Evolutionary conservation across 2,888 invertebrate genomes (phyloP), one percentile per base, ranked within the genome.

Genomic region (Cerastis rubricosa): DNA sequence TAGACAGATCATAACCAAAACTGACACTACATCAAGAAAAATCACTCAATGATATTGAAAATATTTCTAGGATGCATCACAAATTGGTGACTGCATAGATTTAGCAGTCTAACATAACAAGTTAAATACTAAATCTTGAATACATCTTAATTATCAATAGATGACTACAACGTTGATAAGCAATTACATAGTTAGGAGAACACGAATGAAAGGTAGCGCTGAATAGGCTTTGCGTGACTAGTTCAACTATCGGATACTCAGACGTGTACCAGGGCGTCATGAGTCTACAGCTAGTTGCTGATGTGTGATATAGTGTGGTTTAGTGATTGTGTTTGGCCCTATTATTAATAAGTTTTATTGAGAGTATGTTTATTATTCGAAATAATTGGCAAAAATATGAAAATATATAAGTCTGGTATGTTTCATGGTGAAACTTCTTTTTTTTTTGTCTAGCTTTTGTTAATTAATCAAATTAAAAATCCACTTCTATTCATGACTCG

Each of bases 181-280:
- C 54, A 73, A 78, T 84, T 85, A 85, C 54, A 45, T 82, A 78
- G 78, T 82, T 82, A 74, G 49, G 66, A 65, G 70, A 64, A 67
- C 74, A 71, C 54, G 49, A 65, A 59, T 73, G 74, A 78, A 85
- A 61, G 78, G 66, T 61, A 49, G 29, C 35, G 74, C 66, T 85
- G 74, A 83, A 70, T 74, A 72, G 29, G 61, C 49, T 70, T 67
- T 66, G 63, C 66, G 78, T 83, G 66, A 72, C 47, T 47, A 70
- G 40, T 61, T 43, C 70, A 57, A 59, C n/a, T 47, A 68, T 49
- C 29, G 45, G 68, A 61, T 71, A 47, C 57, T 74, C 35, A 25
- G 47, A 43, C 54, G 51, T 63, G 65, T 74, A 82, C 76, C 14
- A 82, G 75, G 69, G 65, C 61, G 22, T 69, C 51, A 80, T 68